Evolutionary conservation across 2,113 vertebrate genomes (phyloP), one percentile per base, ranked within the genome.

Genomic region (Thalassarche chlororhynchos): DNA sequence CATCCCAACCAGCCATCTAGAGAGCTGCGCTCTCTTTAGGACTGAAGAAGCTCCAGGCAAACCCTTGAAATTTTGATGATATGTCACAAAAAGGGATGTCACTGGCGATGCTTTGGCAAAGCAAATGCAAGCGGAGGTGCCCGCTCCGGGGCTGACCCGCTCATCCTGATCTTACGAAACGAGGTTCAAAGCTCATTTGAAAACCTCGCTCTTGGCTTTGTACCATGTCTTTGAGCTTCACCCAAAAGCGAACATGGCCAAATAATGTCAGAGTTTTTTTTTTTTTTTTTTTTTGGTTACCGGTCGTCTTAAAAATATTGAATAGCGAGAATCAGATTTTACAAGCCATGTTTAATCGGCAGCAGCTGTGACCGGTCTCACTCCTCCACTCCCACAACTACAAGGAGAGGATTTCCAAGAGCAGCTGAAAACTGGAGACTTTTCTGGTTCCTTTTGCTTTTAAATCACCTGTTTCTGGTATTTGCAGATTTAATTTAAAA

Each of bases 171-270:
- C 44, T 58, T 14, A 28, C 2, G 5, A 62, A 78, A 26, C 3
- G 31, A 54, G 8, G 25, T 68, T 10, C 0, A 2, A 8, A 72
- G 3, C 16, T 88, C 10, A 0, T 74, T 17, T 58, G 25, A 40
- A 70, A 89, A 60, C 38, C n/a, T 65, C 5, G 3, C 26, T 38
- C 51, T 68, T 86, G 84, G 49, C 71, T 75, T 46, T 8, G 1
- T 36, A 19, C 40, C 36, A 24, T 0, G 0, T 5, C 76, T 62
- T 42, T 54, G 71, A 60, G 68, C 84, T 76, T 83, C 57, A 54
- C 47, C 42, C 66, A 13, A 10, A 79, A 68, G 25, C 0, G 1
- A 78, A 13, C 0, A 5, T 13, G 58, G 54, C 40, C 82, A 64
- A 29, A 47, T 9, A 26, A n/a, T 7, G 38, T 32, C 25, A 28